Conservation (phyloP, 1,140 invertebrate genomes). For the Cotesia chilonis region DNA sequence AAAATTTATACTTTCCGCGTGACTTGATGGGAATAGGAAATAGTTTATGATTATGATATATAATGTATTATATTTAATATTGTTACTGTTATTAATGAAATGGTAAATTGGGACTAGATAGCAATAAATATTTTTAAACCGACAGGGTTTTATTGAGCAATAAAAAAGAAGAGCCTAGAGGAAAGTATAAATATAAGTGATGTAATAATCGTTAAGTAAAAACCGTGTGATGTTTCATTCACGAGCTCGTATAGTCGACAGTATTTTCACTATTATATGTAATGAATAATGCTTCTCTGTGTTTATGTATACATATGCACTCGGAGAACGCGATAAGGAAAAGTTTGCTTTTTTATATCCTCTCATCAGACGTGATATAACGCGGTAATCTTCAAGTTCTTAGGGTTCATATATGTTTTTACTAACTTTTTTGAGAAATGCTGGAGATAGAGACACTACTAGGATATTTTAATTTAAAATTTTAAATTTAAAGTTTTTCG, state of each 20-base stretch:
- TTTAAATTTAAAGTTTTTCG: too few species aligned
- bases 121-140: background rate
- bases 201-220: slow-evolving; percentile 14
- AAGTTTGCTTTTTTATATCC: slow-evolving; percentile 25
- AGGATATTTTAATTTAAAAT: too few species aligned
- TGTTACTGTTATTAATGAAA: too few species aligned
- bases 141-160: background rate
- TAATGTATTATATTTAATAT: too few species aligned
- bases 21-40: too few species aligned
- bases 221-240: slow-evolving; percentile 30
- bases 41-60: too few species aligned
- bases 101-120: too few species aligned
- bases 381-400: slow-evolving; percentile 28
- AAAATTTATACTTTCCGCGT: too few species aligned
- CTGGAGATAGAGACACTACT: too few species aligned
- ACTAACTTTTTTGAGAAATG: background rate
- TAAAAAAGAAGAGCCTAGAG: background rate
- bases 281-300: too few species aligned
- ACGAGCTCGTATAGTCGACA: background rate
- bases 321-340: background rate
- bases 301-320: too few species aligned
- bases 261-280: slow-evolving; percentile 11
- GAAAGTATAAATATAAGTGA: slow-evolving; percentile 1
- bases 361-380: slow-evolving; percentile 33
- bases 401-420: slow-evolving; percentile 20